Conservation (phyloP, 2,888 invertebrate species). For the Lepidochrysops patricia region DNA sequence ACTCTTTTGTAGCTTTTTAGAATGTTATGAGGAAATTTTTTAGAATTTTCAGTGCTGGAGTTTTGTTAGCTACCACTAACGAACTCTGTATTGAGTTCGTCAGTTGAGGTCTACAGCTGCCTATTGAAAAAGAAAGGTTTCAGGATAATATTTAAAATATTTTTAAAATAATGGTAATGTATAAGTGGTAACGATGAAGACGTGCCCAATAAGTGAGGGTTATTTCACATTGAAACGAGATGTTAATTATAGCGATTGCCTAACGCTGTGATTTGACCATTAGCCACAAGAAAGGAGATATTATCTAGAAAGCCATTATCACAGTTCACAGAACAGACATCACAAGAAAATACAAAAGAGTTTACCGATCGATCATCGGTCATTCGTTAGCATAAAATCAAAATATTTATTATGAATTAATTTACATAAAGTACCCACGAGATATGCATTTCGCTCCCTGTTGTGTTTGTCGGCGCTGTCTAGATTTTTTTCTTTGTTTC, state of each 20-base stretch:
- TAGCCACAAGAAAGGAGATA: neutral
- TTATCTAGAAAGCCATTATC: neutral
- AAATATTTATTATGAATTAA: slow-evolving; percentile 70
- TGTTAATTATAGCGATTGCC: too few relatives aligned
- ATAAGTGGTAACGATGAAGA: too few relatives aligned
- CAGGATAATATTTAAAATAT: too few relatives aligned
- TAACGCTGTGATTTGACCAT: too few relatives aligned
- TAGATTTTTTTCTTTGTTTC: slow-evolving; percentile 17
- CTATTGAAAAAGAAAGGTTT: too few relatives aligned
- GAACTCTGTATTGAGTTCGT: too few relatives aligned
- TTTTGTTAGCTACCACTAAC: too few relatives aligned
- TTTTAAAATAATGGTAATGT: too few relatives aligned
- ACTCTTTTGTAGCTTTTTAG: neutral
- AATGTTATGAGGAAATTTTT: neutral
- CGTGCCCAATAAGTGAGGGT: too few relatives aligned
- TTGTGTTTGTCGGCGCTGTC: slow-evolving; percentile 25
- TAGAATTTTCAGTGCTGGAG: too few relatives aligned
- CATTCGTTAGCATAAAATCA: slow-evolving; percentile 64
- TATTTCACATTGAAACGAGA: too few relatives aligned
- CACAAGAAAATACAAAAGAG: neutral
- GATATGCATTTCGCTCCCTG: slow-evolving; percentile 44
- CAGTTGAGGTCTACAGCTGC: too few relatives aligned
- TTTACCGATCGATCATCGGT: slow-evolving; percentile 50
- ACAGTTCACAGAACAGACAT: neutral
- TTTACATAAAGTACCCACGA: slow-evolving; percentile 59